Evolutionary conservation across 2,113 vertebrate genomes (phyloP), one percentile per base, ranked within the genome.

Genomic region (Pipra filicauda): DNA sequence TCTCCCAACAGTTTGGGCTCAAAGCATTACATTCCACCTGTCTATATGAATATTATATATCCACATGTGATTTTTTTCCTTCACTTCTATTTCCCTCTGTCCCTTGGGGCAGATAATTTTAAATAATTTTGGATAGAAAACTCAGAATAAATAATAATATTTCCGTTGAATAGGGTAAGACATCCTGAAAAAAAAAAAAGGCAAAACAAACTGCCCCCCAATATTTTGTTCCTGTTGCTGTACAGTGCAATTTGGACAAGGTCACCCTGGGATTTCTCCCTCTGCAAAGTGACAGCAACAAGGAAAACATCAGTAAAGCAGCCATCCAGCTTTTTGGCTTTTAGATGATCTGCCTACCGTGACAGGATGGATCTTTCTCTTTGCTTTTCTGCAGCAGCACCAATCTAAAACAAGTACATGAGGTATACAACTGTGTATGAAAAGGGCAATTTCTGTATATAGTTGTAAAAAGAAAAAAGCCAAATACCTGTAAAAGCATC

Each of bases 291-390:
- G 71, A 55, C 39, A 93, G n/a, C 28, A 85, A 62, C n/a, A 88
- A 76, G 15, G 46, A 83, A 95, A 93, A 88, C 46, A 37, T 57
- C 74, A 88, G 70, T 37, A 90, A 90, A 82, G 19, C 30, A 79
- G 24, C 22, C 12, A 19, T 43, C 24, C 49, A 88, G 35, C 24
- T 88, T 83, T 82, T 49, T 16, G 8, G n/a, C 28, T 88, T 94
- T 79, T 5, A 75, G 62, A 75, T 11, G 15, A 51, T 35, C 33
- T 91, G 57, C 33, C 71, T 73, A 27, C 5, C 16, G 78, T 61
- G 49, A 21, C 18, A 91, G 55, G 55, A 76, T 27, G 12, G 69
- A 58, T 86, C 33, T 44, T 77, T 67, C 55, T 55, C n/a, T 69
- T 73, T 37, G 46, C 37, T 79, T 28, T 85, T 69, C 46, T 85